Base-by-base conservation (phyloP, 2,113 vertebrate genomes). In the Ailuropoda melanoleuca region DNA sequence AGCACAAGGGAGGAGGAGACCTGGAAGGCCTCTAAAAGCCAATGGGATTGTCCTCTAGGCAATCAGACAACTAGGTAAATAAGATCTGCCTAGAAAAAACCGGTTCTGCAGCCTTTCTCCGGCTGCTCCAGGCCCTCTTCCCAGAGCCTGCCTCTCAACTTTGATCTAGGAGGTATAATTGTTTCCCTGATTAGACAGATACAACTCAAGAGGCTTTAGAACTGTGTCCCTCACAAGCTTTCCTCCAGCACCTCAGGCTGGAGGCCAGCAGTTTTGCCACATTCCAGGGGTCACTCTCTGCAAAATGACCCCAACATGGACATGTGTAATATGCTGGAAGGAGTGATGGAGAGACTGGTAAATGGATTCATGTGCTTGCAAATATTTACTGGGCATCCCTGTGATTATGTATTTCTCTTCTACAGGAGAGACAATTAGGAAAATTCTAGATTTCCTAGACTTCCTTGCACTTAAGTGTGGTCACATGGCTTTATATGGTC, bases 31-130 rank as follows among this genome's bases (percentile, higher is more conserved):
- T 95, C 68, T 81, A 84, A 80, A 72, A 95, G 60, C 80, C 96
- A 91, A n/a, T 48, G 89, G 56, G 55, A 56, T 56, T 77, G 82
- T 89, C 90, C 68, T 56, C 24, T 4, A 66, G 78, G 62, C 60
- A 60, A 84, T 53, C 90, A 96, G 74, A 88, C 29, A 68, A 74
- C 56, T 29, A 77, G n/a, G 83, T 87, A 96, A 96, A 96, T 84
- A 97, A 97, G 70, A 75, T 29, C 43, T 43, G 80, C 56, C 62
- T 64, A 4, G 14, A 93, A 70, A 82, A 97, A 98, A 98, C 97
- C 3, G 2, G 98, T 97, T 97, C 70, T 37, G 74, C 98, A 82
- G 82, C 94, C 60, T 97, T 82, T 75, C 83, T 66, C 72, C 50
- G 62, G 34, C 48, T 78, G 92, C n/a, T 68, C 60, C 26, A 31